phyloP scores from a whole-genome alignment of 2,888 invertebrate species.

The Nudaria mundana region DNA sequence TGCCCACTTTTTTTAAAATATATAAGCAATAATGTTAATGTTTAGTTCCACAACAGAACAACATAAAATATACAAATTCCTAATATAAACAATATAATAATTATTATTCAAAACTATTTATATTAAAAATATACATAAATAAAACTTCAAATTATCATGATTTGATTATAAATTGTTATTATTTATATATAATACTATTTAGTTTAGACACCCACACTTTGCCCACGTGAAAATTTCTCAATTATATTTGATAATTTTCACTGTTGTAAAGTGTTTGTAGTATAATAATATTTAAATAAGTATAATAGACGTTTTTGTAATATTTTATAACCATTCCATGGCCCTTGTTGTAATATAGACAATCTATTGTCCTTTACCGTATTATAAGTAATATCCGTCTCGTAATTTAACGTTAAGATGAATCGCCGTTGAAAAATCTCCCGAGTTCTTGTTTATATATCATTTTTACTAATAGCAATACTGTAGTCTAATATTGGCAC shows the following conservation, averaged over 20 bases:
- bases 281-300: slow-evolving; percentile 30
- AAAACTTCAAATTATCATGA: too few relatives aligned
- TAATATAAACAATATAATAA: slow-evolving; percentile 44
- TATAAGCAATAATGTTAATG: neutral
- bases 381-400: slow-evolving; percentile 73
- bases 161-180: slow-evolving; percentile 45
- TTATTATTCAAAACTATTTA: slow-evolving; percentile 55
- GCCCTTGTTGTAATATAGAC: slow-evolving; percentile 65
- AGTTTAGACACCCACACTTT: slow-evolving; percentile 36
- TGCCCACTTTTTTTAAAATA: neutral
- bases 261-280: slow-evolving; percentile 26
- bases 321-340: slow-evolving; percentile 78
- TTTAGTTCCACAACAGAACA: slow-evolving; percentile 16
- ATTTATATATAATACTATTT: slow-evolving; percentile 52
- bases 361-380: slow-evolving; percentile 67
- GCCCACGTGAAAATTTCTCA: slow-evolving; percentile 17
- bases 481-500: too few relatives aligned
- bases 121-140: too few relatives aligned
- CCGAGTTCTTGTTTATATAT: slow-evolving; percentile 10
- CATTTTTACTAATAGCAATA: too few relatives aligned
- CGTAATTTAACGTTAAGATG: slow-evolving; percentile 66
- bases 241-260: slow-evolving; percentile 15
- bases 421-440: slow-evolving; percentile 36
- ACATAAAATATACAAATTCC: slow-evolving; percentile 15
- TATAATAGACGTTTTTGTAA: slow-evolving; percentile 59